Evolutionary conservation across 2,113 vertebrate species (phyloP).

Genomic region (Cephalopterus ornatus): DNA sequence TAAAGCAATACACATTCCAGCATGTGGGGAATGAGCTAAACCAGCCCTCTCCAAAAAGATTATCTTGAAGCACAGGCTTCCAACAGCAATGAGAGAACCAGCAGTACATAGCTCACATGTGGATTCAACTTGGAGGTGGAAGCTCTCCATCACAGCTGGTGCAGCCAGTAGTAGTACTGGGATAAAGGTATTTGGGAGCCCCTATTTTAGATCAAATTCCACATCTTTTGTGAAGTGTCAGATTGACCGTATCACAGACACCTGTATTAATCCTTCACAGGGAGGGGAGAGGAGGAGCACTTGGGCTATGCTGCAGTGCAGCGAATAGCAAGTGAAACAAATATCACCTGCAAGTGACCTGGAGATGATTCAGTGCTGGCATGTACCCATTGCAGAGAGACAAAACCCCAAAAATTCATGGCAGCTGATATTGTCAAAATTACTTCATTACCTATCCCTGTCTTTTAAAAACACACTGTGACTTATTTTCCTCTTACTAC

Average conservation of each 20-base stretch:
- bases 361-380: neutral
- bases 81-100: neutral
- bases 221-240: neutral
- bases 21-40: neutral
- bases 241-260: neutral
- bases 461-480: neutral
- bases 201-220: neutral
- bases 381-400: neutral
- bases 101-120: neutral
- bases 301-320: neutral
- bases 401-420: neutral
- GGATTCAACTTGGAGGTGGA: neutral
- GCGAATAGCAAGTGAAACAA: neutral
- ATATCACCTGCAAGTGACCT: neutral
- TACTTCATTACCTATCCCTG: neutral
- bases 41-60: neutral
- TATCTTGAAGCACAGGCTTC: neutral
- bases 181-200: neutral
- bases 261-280: neutral
- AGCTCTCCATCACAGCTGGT: neutral
- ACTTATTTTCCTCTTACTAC: neutral
- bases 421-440: neutral
- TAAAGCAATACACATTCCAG: neutral
- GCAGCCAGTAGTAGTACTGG: neutral
- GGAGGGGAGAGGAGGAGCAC: neutral